A percentile compares a stretch with the other conserved stretches of the same genome.
phyloP scores from a whole-genome alignment of 2,888 invertebrate genomes.

The Orthonevra nobilis region DNA sequence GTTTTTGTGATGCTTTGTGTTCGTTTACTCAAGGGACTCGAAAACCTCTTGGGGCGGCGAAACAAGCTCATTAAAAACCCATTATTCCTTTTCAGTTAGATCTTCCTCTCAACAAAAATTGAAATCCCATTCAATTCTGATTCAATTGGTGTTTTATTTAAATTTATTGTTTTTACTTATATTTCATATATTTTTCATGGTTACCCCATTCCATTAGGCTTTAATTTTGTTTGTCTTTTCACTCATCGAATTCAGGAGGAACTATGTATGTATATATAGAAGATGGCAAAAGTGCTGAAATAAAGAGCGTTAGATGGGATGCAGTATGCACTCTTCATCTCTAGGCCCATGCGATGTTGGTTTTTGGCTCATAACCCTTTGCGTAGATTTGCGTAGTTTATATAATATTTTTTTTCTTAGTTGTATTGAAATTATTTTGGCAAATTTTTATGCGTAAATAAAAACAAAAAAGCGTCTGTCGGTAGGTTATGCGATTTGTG shows the following conservation, averaged over 20 bases:
- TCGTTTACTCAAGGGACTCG: not conserved
- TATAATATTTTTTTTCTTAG: constrained; percentile 35
- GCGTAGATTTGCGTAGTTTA: constrained; percentile 66
- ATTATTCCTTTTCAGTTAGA: constrained; percentile 63
- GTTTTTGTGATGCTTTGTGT: constrained; percentile 5
- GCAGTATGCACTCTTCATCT: constrained; percentile 22
- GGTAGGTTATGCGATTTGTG: constrained; percentile 57
- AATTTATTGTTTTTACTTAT: constrained; percentile 31
- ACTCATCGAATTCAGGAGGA: no score
- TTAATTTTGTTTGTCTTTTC: constrained; percentile 40
- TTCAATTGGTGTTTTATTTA: constrained; percentile 35
- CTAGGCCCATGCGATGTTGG: constrained; percentile 36
- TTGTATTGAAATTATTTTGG: constrained; percentile 28
- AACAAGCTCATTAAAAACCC: constrained; percentile 11
- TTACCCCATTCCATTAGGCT: constrained; percentile 37
- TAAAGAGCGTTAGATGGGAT: constrained; percentile 31
- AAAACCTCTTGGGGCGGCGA: not conserved
- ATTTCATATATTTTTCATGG: constrained; percentile 59
- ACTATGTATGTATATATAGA: no score
- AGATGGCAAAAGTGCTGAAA: constrained; percentile 10
- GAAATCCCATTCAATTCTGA: constrained; percentile 20
- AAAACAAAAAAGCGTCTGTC: constrained; percentile 43
- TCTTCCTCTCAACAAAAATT: constrained; percentile 35
- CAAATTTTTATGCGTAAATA: constrained; percentile 54
- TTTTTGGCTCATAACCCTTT: constrained; percentile 52